A percentile compares a stretch with the other conserved stretches of the same genome.
Conservation (phyloP, 1,140 invertebrate genomes). For the Parasteatoda tepidariorum region DNA sequence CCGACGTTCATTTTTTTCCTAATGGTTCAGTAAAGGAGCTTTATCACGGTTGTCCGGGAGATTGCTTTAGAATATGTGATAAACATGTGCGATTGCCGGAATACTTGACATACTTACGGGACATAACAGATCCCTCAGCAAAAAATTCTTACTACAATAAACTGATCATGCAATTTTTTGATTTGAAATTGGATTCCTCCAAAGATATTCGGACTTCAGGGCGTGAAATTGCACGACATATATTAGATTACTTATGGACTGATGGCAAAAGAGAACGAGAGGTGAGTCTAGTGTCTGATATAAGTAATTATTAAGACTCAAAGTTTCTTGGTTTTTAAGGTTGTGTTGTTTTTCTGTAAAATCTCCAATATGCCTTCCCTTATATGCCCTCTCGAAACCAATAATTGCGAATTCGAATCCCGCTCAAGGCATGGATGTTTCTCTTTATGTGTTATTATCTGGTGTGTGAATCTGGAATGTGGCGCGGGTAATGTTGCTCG, state of each 20-base stretch:
- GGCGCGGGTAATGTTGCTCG: neutral
- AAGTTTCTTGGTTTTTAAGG: neutral
- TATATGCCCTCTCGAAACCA: neutral
- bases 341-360: neutral
- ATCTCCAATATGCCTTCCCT: neutral
- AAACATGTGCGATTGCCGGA: conserved; percentile 1
- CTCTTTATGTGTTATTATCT: too few relatives aligned
- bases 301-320: neutral
- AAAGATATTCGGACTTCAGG: conserved; percentile 54
- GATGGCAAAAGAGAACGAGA: conserved; percentile 10
- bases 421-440: too few relatives aligned
- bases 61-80: conserved; percentile 43
- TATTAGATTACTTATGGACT: conserved; percentile 60
- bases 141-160: neutral
- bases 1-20: conserved; percentile 49
- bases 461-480: neutral
- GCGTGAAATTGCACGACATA: conserved; percentile 47
- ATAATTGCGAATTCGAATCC: too few relatives aligned
- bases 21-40: conserved; percentile 40
- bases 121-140: neutral
- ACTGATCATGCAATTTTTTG: conserved; percentile 7
- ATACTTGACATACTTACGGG: conserved; percentile 41
- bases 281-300: neutral
- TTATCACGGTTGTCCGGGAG: conserved; percentile 50
- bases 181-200: conserved; percentile 60